Evolutionary conservation across 2,888 invertebrate species (phyloP).

Genomic region (Athalia cordata): DNA sequence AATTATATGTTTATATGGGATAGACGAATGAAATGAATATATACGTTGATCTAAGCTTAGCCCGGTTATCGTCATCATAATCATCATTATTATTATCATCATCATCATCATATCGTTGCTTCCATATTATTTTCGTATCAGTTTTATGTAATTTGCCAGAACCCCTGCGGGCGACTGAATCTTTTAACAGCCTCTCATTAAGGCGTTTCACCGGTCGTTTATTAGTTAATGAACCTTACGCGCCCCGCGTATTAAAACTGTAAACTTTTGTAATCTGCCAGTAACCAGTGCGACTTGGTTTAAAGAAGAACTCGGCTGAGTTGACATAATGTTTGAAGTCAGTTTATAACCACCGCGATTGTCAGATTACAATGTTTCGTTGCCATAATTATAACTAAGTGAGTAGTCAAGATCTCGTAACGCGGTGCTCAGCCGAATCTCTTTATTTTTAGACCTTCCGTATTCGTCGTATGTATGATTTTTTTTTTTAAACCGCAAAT

Average conservation of each 20-base stretch:
- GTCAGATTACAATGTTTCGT: constrained; percentile 14
- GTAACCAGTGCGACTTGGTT: constrained; percentile 32
- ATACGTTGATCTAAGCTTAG: too few relatives aligned
- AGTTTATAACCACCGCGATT: constrained; percentile 7
- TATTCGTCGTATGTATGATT: too few relatives aligned
- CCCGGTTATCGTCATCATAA: background rate
- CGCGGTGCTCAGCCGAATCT: too few relatives aligned
- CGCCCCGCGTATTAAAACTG: constrained; percentile 36
- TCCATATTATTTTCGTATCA: constrained; percentile 32
- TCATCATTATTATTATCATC: background rate
- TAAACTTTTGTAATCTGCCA: constrained; percentile 38
- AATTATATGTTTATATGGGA: too few relatives aligned
- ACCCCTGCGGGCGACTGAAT: constrained; percentile 26
- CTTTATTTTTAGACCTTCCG: too few relatives aligned
- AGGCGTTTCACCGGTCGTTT: constrained; percentile 40
- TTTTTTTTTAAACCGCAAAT: too few relatives aligned
- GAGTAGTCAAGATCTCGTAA: too few relatives aligned
- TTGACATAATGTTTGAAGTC: background rate
- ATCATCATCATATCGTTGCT: constrained; percentile 5
- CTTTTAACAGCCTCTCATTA: constrained; percentile 37
- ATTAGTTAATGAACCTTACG: constrained; percentile 40
- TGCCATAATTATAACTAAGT: background rate
- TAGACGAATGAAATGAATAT: too few relatives aligned
- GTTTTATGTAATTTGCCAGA: constrained; percentile 33
- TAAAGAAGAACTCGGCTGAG: constrained; percentile 14